phyloP scores from a whole-genome alignment of 2,113 vertebrate genomes.

The Sander lucioperca region DNA sequence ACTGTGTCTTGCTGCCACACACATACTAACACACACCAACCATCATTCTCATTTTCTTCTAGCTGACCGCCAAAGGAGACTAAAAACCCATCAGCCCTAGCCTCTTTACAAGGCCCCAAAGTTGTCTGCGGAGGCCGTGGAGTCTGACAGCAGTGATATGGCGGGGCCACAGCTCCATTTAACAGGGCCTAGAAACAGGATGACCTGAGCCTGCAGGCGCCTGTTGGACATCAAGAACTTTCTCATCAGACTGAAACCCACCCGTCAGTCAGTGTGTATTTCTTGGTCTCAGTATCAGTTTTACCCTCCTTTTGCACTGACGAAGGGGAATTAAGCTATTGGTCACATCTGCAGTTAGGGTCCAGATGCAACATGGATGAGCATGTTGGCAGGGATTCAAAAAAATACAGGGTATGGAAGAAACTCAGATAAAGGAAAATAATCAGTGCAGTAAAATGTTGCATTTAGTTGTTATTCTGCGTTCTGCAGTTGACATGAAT shows the following conservation, averaged over 20 bases:
- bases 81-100: constrained; percentile 52
- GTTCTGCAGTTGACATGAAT: not conserved
- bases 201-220: constrained; percentile 44
- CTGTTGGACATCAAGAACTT: constrained; percentile 40
- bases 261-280: constrained; percentile 25
- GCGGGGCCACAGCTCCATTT: constrained; percentile 58
- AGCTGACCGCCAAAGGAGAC: constrained; percentile 31
- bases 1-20: constrained; percentile 3
- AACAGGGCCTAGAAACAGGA: constrained; percentile 43
- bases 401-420: constrained; percentile 47
- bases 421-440: constrained; percentile 38
- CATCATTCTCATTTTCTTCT: constrained; percentile 55
- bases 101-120: constrained; percentile 54
- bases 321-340: constrained; percentile 61
- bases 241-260: constrained; percentile 43
- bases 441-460: constrained; percentile 43
- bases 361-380: constrained; percentile 52
- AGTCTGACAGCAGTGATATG: constrained; percentile 49
- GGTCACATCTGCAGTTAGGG: constrained; percentile 52
- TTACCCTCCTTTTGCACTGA: constrained; percentile 49
- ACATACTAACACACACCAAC: constrained; percentile 8
- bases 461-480: constrained; percentile 21
- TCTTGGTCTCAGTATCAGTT: constrained; percentile 39
- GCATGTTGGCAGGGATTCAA: constrained; percentile 48
- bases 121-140: constrained; percentile 38